phyloP scores from a whole-genome alignment of 2,113 vertebrate species.

The Corapipo altera region DNA sequence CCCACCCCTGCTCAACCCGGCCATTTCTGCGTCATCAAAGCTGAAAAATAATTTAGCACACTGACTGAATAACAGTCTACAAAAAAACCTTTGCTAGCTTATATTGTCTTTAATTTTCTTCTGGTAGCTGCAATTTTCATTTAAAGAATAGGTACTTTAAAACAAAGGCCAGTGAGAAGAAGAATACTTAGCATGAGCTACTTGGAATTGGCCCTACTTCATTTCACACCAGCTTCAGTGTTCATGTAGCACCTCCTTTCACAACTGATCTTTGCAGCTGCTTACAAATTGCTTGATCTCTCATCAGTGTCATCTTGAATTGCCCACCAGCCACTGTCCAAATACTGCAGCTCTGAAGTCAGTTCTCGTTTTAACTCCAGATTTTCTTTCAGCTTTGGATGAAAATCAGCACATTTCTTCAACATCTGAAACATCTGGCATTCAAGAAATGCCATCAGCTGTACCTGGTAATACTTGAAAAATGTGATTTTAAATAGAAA shows the following conservation, averaged over 20 bases:
- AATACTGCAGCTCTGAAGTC: not conserved
- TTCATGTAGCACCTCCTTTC: not conserved
- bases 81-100: not conserved
- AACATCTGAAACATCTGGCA: constrained; percentile 37
- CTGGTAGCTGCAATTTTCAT: not conserved
- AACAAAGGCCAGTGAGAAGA: not conserved
- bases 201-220: not conserved
- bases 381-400: constrained; percentile 67
- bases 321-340: not conserved
- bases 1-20: not conserved
- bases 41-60: not conserved
- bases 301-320: not conserved
- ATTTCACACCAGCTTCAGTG: not conserved
- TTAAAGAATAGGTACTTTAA: not conserved
- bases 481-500: not conserved
- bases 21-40: not conserved
- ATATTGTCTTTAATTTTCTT: not conserved
- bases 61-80: not conserved
- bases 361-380: constrained; percentile 18
- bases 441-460: constrained; percentile 25
- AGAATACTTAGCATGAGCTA: not conserved
- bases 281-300: not conserved
- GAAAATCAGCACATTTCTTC: constrained; percentile 57
- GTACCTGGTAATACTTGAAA: constrained; percentile 46
- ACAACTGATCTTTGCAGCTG: not conserved